These are phyloP conservation scores for Mustelus asterias DNA, from an alignment of 2,113 vertebrate species.

Conservation along the genomic window DNA sequence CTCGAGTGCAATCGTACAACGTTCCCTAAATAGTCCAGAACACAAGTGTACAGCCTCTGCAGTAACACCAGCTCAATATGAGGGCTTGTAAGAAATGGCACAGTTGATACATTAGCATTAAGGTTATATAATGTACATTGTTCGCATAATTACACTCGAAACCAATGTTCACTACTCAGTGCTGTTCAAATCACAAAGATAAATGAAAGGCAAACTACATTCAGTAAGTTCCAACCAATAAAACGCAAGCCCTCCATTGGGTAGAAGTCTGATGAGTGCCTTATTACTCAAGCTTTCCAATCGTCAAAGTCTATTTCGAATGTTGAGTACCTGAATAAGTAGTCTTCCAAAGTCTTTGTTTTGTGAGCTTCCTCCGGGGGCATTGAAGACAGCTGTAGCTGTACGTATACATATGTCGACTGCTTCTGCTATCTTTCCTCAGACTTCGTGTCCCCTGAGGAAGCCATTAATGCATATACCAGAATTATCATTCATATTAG, in stretches of 20 bases:
- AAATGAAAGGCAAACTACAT: background rate
- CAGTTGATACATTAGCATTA: background rate
- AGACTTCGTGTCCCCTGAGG: background rate
- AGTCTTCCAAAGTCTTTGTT: background rate
- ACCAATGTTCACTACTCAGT: background rate
- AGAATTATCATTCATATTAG: background rate
- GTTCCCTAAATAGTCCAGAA: background rate
- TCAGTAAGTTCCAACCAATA: background rate
- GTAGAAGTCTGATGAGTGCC: background rate
- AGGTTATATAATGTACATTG: background rate
- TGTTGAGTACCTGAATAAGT: background rate
- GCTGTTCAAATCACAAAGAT: background rate
- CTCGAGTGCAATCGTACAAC: background rate
- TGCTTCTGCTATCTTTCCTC: background rate
- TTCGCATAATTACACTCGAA: background rate
- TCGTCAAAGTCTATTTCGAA: background rate
- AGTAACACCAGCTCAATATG: background rate
- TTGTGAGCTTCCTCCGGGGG: background rate
- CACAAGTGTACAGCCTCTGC: too few species aligned
- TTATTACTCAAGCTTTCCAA: background rate
- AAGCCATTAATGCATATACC: background rate
- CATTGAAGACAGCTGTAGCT: background rate
- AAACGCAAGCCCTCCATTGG: background rate
- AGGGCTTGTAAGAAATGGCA: background rate
- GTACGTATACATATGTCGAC: background rate